Evolutionary conservation across 1,140 invertebrate species (phyloP).

Genomic region (Drosophila sturtevanti): DNA sequence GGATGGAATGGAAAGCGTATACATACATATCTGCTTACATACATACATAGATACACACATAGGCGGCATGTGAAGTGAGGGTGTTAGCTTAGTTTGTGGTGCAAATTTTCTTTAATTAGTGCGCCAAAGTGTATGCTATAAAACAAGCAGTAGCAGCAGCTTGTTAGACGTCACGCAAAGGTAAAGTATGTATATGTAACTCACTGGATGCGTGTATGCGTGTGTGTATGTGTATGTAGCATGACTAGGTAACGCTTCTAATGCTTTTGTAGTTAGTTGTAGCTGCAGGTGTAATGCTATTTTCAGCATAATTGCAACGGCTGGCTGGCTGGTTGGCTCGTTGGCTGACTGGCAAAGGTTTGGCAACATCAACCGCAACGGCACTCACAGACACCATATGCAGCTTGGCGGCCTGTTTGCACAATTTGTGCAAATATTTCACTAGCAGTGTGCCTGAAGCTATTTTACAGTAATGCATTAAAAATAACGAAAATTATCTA

Average conservation of each 20-base stretch:
- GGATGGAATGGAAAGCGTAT: conserved; percentile 14
- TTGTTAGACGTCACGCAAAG: conserved; percentile 15
- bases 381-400: conserved; percentile 6
- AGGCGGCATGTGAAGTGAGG: not conserved
- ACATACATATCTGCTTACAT: conserved; percentile 6
- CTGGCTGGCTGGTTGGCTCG: conserved; percentile 29
- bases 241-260: not conserved
- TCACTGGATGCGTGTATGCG: not conserved
- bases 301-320: conserved; percentile 50
- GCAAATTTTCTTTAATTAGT: conserved; percentile 67
- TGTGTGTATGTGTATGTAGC: conserved; percentile 10
- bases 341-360: conserved; percentile 42
- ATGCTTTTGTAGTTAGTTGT: conserved; percentile 4
- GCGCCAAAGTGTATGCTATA: conserved; percentile 34
- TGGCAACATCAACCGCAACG: conserved; percentile 29
- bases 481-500: conserved; percentile 17
- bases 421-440: conserved; percentile 60
- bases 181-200: not conserved
- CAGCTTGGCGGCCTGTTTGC: conserved; percentile 33
- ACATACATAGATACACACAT: no score
- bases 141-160: conserved; percentile 5
- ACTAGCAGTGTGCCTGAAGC: conserved; percentile 34
- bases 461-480: conserved; percentile 20
- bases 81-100: conserved; percentile 33
- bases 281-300: conserved; percentile 31